phyloP scores from a whole-genome alignment of 2,113 vertebrate genomes.

The Lagopus leucura region DNA sequence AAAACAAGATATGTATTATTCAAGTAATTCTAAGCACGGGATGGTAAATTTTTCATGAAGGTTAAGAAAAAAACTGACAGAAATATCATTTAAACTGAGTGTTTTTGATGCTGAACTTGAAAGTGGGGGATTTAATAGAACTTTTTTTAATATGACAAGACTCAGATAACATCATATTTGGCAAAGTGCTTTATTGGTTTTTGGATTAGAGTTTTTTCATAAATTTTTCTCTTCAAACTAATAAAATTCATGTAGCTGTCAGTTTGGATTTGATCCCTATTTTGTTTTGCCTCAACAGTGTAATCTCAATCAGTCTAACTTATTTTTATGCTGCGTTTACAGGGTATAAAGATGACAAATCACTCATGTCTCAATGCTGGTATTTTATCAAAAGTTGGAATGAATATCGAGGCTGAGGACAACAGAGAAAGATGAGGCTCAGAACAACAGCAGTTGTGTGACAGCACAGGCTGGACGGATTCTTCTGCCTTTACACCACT shows the following conservation, averaged over 20 bases:
- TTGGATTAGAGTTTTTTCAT: conserved; percentile 65
- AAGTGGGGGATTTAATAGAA: conserved; percentile 65
- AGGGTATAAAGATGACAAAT: conserved; percentile 63
- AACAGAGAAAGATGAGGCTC: neutral
- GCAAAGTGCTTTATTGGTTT: conserved; percentile 73
- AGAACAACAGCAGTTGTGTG: neutral
- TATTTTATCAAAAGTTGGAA: conserved; percentile 52
- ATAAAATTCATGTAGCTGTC: conserved; percentile 71
- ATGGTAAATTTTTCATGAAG: conserved; percentile 71
- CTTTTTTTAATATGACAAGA: conserved; percentile 68
- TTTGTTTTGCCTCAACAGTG: conserved; percentile 66
- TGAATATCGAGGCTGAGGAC: conserved; percentile 27
- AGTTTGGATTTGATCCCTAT: conserved; percentile 66
- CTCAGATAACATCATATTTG: conserved; percentile 68
- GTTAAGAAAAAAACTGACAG: conserved; percentile 72
- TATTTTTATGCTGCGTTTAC: conserved; percentile 63
- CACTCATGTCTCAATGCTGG: conserved; percentile 23
- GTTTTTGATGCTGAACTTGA: conserved; percentile 68
- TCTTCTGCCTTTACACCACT: neutral
- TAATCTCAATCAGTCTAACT: conserved; percentile 60
- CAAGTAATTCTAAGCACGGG: conserved; percentile 63
- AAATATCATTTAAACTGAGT: conserved; percentile 70
- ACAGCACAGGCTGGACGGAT: neutral
- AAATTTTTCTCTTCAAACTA: conserved; percentile 57
- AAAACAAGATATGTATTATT: conserved; percentile 73